Evolutionary conservation across 1,140 invertebrate genomes (phyloP), one percentile per base, ranked within the genome.

Genomic region (Pachyrhynchus sulphureomaculatus): DNA sequence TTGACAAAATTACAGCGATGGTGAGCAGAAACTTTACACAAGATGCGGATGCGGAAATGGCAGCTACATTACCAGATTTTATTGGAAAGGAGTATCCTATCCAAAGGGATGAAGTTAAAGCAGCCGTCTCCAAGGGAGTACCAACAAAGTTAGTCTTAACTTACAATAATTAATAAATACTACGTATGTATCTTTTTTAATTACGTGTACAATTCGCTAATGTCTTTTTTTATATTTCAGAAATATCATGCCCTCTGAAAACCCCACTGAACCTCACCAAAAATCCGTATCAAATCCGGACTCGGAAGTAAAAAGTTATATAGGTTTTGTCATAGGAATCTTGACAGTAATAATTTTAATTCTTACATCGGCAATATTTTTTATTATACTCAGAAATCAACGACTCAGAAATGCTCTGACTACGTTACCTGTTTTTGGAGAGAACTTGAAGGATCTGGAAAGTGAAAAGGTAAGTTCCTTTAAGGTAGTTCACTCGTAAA

Each of bases 311-410:
- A 83, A 79, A 62, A 80, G 82, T 69, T 77, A 80, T 68, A 87
- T 91, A 68, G 88, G 88, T 36, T 80, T 90, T 63, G 83, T 91
- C 56, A 89, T 91, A 68, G 88, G 88, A n/a, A 82, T 86, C 34
- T 78, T 91, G 62, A 85, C 85, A 12, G 87, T 87, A 18, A 85
- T 90, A 62, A 90, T 91, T 64, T 74, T 91, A 15, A 77, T 88
- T 57, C 79, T 88, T 10, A 75, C 86, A 39, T 83, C 82, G 5
- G 83, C 86, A 39, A 89, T 90, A 71, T 80, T 86, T 55, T 82
- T 90, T 69, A 87, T 90, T 68, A 83, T 90, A 53, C 81, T 85
- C 34, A 78, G 87, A 41, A 87, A 88, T 70, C 82, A 86, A 63
- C 81, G 84, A 63, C 78, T 82, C 49, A 83, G 85, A 64, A 82